Percentiles rank a stretch among this genome's conserved stretches.
Conservation (phyloP, 2,797 vertebrate species). For the Pantherophis alleghaniensis region DNA sequence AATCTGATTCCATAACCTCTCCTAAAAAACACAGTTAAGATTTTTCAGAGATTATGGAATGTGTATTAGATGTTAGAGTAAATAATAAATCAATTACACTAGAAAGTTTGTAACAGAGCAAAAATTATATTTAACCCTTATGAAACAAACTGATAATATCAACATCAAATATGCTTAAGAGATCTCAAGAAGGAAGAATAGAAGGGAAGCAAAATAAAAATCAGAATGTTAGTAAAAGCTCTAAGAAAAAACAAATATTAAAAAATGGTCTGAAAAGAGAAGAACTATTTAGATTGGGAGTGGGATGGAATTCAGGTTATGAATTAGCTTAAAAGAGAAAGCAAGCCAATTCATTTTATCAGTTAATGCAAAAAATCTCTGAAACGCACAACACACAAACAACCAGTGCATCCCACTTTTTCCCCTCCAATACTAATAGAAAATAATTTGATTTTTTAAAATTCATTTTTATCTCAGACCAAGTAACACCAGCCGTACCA, state of each 20-base stretch:
- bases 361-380: background rate
- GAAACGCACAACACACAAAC: background rate
- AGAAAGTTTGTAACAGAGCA: background rate
- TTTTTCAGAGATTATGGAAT: conserved; percentile 19
- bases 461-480: background rate
- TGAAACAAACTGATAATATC: background rate
- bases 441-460: background rate
- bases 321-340: background rate
- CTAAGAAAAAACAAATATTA: background rate
- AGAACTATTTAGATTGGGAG: background rate
- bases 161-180: background rate
- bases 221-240: background rate
- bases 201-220: background rate
- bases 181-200: background rate
- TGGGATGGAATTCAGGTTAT: background rate
- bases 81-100: conserved; percentile 36
- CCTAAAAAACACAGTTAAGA: conserved; percentile 31
- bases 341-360: background rate
- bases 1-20: conserved; percentile 18
- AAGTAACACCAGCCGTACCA: background rate
- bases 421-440: background rate
- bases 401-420: background rate
- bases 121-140: background rate
- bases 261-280: background rate
- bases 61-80: conserved; percentile 12